Conservation (phyloP, 2,797 vertebrate genomes). For the Hylomyscus alleni region DNA sequence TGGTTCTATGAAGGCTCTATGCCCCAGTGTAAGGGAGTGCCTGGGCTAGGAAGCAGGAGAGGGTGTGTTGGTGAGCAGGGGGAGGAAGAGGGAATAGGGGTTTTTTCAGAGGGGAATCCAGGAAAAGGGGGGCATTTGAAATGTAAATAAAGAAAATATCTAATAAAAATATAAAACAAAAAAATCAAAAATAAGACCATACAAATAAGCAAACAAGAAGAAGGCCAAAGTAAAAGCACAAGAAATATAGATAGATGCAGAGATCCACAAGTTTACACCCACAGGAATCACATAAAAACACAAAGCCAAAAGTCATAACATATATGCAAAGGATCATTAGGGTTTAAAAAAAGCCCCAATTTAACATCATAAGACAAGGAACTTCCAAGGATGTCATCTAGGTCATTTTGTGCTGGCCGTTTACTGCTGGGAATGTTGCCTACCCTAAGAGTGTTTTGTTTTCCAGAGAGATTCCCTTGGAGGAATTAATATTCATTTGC, state of each 20-base stretch:
- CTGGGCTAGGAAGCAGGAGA: no score
- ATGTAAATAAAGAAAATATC: no score
- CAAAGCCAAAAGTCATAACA: neutral
- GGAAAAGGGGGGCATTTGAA: no score
- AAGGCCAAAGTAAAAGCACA: neutral
- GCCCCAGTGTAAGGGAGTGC: no score
- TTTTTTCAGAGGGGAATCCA: no score
- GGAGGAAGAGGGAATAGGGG: no score
- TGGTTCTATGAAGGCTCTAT: no score
- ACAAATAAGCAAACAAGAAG: neutral
- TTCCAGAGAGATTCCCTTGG: neutral
- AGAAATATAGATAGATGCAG: neutral
- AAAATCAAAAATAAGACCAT: neutral
- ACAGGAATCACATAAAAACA: neutral
- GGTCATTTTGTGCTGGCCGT: neutral
- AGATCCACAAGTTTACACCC: neutral
- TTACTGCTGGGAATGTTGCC: neutral
- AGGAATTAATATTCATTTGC: neutral
- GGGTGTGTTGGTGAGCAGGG: no score
- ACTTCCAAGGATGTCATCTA: neutral
- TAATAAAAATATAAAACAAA: neutral
- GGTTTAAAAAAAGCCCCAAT: neutral
- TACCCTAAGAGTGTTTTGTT: neutral
- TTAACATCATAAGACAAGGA: neutral
- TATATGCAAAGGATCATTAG: neutral